A percentile compares a stretch with the other conserved stretches of the same genome.
Conservation (phyloP, 2,113 vertebrate species). For the Hippocampus barbouri region DNA sequence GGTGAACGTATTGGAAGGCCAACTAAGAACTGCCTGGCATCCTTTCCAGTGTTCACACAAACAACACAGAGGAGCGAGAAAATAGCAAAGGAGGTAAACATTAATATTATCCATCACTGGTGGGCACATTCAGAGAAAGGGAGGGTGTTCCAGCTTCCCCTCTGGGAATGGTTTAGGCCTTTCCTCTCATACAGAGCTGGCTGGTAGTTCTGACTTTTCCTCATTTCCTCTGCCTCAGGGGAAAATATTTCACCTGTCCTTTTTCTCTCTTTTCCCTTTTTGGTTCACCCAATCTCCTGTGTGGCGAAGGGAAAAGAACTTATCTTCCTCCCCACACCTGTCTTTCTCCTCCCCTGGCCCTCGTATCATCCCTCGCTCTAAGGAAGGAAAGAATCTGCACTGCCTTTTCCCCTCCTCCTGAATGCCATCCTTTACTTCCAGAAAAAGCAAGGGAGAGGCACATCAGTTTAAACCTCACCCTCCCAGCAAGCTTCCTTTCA, state of each 20-base stretch:
- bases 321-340: conserved; percentile 64
- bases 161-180: conserved; percentile 59
- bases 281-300: conserved; percentile 30
- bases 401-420: conserved; percentile 33
- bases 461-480: conserved; percentile 47
- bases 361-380: conserved; percentile 45
- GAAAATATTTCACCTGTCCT: conserved; percentile 64
- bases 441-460: conserved; percentile 41
- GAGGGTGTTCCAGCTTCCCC: conserved; percentile 44
- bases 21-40: conserved; percentile 44
- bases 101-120: conserved; percentile 59
- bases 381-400: conserved; percentile 43
- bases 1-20: conserved; percentile 27
- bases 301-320: conserved; percentile 37
- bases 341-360: conserved; percentile 21
- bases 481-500: conserved; percentile 18
- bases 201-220: conserved; percentile 49
- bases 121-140: conserved; percentile 46
- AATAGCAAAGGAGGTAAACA: conserved; percentile 45
- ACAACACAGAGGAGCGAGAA: conserved; percentile 32
- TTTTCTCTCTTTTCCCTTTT: conserved; percentile 23
- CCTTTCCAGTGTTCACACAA: conserved; percentile 20
- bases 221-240: conserved; percentile 59
- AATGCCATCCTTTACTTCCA: conserved; percentile 58
- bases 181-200: conserved; percentile 53